Evolutionary conservation across 2,797 vertebrate species (phyloP), one percentile per base, ranked within the genome.

Genomic region (Pipistrellus pipistrellus): DNA sequence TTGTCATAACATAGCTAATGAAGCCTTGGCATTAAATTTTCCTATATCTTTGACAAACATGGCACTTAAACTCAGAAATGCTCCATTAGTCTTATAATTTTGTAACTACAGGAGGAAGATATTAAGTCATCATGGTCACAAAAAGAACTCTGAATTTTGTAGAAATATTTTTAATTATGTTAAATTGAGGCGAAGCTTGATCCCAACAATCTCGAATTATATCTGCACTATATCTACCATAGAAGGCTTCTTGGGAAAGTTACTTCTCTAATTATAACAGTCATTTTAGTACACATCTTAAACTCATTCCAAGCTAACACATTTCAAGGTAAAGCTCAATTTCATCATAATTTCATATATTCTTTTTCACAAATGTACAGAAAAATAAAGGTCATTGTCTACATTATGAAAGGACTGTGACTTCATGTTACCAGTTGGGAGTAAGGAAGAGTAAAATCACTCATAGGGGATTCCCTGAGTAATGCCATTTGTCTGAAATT

Each of bases 131-230:
- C 53, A 68, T 92, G 68, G 25, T 17, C 78, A 85, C 27, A 44
- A 62, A 77, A 78, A 87, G 14, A 82, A 62, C 7, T 35, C 2
- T 76, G 80, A 35, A 85, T 86, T 95, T 87, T 12, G n/a, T 55
- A 91, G 66, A 80, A 41, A 57, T 94, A 20, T 64, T 97, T 68
- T 57, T 84, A 93, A 38, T 96, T 91, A 86, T 32, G 20, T 69
- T 94, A 84, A 95, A 73, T 71, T 85, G 76, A 41, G 77, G 72
- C 88, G 85, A 92, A 94, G 66, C 41, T 93, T 82, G 48, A 59
- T 95, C 94, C 86, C 95, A 97, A 95, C 81, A 96, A 14, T 90
- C 80, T 91, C 71, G 88, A 97, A 77, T 97, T 97, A 94, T 81
- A 59, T 89, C 62, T 59, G 18, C 2, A 84, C 18, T 95, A 27